phyloP scores from a whole-genome alignment of 2,113 vertebrate genomes.

The Paratilapia polleni region DNA sequence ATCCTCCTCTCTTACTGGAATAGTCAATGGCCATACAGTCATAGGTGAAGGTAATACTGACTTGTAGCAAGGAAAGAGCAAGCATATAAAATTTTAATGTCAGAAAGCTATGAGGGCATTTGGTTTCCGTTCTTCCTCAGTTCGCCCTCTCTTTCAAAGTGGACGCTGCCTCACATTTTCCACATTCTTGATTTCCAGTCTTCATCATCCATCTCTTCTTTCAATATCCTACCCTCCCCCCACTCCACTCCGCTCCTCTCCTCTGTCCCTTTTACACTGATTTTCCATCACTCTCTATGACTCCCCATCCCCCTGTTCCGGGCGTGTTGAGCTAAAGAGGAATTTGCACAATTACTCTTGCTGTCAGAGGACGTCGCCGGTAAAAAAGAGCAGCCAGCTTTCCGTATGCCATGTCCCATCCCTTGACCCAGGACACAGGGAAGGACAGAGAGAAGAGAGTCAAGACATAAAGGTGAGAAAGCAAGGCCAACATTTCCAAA shows the following conservation, averaged over 20 bases:
- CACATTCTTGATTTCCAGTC: not conserved
- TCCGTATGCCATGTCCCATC: not conserved
- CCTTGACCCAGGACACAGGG: not conserved
- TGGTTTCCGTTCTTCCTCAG: conserved; percentile 15
- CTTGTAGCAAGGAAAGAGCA: conserved; percentile 16
- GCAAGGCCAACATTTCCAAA: not conserved
- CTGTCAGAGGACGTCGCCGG: conserved; percentile 52
- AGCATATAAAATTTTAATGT: conserved; percentile 51
- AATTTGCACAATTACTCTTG: conserved; percentile 60
- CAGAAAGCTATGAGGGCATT: conserved; percentile 39
- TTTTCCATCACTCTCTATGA: conserved; percentile 34
- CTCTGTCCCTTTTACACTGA: conserved; percentile 27
- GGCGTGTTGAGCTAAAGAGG: conserved; percentile 23
- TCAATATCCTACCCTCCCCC: not conserved
- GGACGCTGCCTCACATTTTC: conserved; percentile 26
- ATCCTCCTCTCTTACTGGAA: not conserved
- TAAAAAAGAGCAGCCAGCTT: conserved; percentile 31
- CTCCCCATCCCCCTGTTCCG: conserved; percentile 9
- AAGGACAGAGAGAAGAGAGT: not conserved
- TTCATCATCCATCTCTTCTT: conserved; percentile 36
- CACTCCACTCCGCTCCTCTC: not conserved
- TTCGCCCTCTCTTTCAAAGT: conserved; percentile 16
- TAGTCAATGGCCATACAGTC: not conserved
- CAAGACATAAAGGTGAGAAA: not conserved
- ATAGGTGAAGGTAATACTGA: conserved; percentile 25